phyloP scores from a whole-genome alignment of 2,888 invertebrate species.

The Yponomeuta cagnagella region DNA sequence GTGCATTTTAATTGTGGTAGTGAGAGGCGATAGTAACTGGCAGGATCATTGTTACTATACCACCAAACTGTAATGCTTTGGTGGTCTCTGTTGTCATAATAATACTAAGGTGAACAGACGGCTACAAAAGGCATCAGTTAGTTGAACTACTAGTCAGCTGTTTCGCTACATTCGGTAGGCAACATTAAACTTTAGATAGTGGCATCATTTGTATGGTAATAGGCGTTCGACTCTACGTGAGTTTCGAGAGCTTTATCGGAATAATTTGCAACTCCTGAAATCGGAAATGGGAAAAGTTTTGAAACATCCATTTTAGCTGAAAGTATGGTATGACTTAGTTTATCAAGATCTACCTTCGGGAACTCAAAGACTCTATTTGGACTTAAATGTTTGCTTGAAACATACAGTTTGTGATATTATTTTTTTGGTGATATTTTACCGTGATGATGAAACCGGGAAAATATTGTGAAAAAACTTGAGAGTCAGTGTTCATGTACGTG shows the following conservation, averaged over 20 bases:
- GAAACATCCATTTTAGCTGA: background rate
- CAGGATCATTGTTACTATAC: slow-evolving; percentile 57
- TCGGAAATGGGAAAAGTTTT: background rate
- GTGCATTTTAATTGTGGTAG: slow-evolving; percentile 56
- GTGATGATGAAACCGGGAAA: too few species aligned
- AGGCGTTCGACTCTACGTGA: background rate
- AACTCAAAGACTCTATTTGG: background rate
- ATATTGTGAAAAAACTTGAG: too few species aligned
- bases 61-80: background rate
- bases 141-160: background rate
- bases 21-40: slow-evolving; percentile 40
- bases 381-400: too few species aligned
- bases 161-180: background rate
- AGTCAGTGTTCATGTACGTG: too few species aligned
- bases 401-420: too few species aligned
- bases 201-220: slow-evolving; percentile 1
- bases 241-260: background rate
- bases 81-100: background rate
- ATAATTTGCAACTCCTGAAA: background rate
- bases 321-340: background rate
- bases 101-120: background rate
- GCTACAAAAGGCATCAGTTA: too few species aligned
- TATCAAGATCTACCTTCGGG: background rate
- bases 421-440: too few species aligned
- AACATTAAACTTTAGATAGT: background rate